phyloP scores from a whole-genome alignment of 92 coral and sea anemone species.

The Parazoanthus atlanticus region DNA sequence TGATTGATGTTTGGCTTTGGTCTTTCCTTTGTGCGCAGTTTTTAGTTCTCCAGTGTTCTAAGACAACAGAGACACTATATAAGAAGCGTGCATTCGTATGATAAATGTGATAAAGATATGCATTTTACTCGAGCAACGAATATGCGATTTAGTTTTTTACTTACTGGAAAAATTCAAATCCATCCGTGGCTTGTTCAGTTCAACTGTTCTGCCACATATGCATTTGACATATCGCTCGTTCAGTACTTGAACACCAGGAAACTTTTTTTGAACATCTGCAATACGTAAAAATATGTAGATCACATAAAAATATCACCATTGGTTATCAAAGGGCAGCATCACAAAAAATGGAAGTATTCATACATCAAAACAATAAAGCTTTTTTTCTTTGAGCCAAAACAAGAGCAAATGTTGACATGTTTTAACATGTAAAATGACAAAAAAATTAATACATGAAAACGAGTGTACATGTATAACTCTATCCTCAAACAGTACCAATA shows the following conservation, averaged over 20 bases:
- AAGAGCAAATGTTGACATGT: conserved; percentile 7
- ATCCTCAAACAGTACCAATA: conserved; percentile 7
- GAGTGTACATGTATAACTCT: conserved; percentile 7
- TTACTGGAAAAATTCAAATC: conserved; percentile 53
- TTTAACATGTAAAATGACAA: neutral
- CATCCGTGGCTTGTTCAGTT: conserved; percentile 54
- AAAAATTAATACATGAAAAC: conserved; percentile 4
- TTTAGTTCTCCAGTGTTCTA: conserved; percentile 11
- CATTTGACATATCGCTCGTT: conserved; percentile 60
- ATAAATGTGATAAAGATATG: conserved; percentile 13
- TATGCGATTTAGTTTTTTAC: conserved; percentile 30
- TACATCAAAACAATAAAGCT: conserved; percentile 5
- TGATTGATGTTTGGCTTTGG: conserved; percentile 12
- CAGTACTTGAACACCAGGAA: conserved; percentile 45
- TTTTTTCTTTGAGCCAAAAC: conserved; percentile 6
- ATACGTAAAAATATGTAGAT: neutral
- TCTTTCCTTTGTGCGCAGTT: conserved; percentile 17
- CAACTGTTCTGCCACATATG: conserved; percentile 48
- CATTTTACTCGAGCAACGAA: conserved; percentile 16
- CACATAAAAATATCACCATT: no score
- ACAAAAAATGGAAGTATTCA: neutral
- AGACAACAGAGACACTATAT: conserved; percentile 15
- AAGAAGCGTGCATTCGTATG: conserved; percentile 23
- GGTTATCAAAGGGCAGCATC: no score
- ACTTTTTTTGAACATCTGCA: conserved; percentile 47